These are phyloP conservation scores for Enteromius treurensis DNA, from an alignment of 2,797 vertebrate species.

Conservation along the genomic window DNA sequence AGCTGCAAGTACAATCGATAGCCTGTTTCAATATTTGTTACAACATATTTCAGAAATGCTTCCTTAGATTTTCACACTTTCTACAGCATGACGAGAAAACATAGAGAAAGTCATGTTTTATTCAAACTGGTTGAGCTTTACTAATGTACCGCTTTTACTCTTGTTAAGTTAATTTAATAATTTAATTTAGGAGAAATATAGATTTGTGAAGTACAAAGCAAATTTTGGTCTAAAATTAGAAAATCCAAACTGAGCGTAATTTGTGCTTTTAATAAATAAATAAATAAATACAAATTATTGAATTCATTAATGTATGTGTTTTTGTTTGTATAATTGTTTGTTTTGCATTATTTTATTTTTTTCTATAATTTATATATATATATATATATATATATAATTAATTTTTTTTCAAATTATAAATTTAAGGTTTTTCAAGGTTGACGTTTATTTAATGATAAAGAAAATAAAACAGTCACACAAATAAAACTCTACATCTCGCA, in stretches of 20 bases:
- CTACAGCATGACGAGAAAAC: background rate
- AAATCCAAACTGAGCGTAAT: background rate
- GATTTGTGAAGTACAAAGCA: background rate
- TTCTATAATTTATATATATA: no score
- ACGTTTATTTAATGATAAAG: background rate
- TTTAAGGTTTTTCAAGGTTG: background rate
- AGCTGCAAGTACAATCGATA: background rate
- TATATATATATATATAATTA: no score
- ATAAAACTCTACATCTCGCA: background rate
- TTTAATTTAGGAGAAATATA: background rate
- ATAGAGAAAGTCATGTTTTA: background rate
- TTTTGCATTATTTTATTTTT: background rate
- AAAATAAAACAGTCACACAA: background rate
- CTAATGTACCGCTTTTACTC: background rate
- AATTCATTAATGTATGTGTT: no score
- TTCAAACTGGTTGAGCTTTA: background rate
- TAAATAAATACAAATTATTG: background rate
- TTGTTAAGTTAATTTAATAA: background rate
- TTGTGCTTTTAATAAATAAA: background rate
- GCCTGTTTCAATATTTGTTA: background rate
- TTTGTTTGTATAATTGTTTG: no score
- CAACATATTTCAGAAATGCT: background rate
- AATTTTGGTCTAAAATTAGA: background rate
- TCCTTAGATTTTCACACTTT: background rate
- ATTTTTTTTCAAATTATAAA: no score